Evolutionary conservation across 2,888 invertebrate genomes (phyloP).

Genomic region (Drymonia ruficornis): DNA sequence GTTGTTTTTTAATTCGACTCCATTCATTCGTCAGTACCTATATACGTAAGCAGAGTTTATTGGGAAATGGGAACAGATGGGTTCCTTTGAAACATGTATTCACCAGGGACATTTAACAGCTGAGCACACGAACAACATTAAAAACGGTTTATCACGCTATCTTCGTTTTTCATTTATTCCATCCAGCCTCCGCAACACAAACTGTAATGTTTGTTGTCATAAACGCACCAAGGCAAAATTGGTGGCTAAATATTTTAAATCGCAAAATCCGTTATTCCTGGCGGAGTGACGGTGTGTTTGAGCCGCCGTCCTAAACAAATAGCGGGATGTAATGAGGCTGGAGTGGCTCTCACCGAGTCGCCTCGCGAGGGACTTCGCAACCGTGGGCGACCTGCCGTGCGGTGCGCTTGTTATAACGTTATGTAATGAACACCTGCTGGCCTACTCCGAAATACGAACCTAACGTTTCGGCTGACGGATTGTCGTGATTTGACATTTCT

Average conservation of each 20-base stretch:
- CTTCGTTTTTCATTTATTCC: slow-evolving; percentile 22
- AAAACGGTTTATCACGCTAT: not conserved
- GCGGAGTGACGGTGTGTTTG: slow-evolving; percentile 72
- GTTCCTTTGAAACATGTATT: not conserved
- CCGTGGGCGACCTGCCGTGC: not conserved
- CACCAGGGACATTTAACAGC: not conserved
- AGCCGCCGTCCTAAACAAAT: slow-evolving; percentile 79
- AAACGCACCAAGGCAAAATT: slow-evolving; percentile 69
- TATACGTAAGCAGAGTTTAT: no score
- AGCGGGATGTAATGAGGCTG: slow-evolving; percentile 76
- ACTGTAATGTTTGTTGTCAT: slow-evolving; percentile 69
- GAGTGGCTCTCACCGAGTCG: slow-evolving; percentile 38
- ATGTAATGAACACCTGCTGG: slow-evolving; percentile 4
- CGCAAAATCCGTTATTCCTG: slow-evolving; percentile 76
- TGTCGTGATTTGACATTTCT: no score
- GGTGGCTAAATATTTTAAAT: slow-evolving; percentile 78
- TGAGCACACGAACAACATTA: not conserved
- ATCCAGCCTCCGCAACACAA: slow-evolving; percentile 51
- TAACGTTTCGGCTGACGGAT: no score
- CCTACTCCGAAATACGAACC: no score
- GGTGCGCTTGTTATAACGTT: slow-evolving; percentile 1
- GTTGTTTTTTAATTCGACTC: no score
- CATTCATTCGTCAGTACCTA: no score
- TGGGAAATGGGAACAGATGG: not conserved
- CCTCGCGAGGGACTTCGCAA: not conserved